Evolutionary conservation across 2,888 invertebrate genomes (phyloP).

Genomic region (Liopterus haemorrhoidalis): DNA sequence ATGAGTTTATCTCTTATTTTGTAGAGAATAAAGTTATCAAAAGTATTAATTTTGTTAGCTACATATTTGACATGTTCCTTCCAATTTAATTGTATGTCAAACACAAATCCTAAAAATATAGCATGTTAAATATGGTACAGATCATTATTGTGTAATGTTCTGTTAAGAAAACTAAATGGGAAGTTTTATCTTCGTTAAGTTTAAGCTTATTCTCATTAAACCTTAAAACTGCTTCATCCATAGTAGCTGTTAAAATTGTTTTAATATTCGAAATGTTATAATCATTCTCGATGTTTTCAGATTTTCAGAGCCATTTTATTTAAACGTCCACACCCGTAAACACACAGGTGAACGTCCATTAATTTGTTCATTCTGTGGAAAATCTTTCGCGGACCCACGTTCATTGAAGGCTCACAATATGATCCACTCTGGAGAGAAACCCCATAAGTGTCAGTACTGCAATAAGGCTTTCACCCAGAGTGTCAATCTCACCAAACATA

Average conservation of each 20-base stretch:
- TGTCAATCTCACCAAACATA: conserved; percentile 38
- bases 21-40: too few species aligned
- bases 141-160: too few species aligned
- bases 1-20: too few species aligned
- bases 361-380: conserved; percentile 36
- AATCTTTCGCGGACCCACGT: conserved; percentile 39
- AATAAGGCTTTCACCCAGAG: conserved; percentile 37
- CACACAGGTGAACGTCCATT: conserved; percentile 40
- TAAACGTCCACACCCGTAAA: conserved; percentile 38
- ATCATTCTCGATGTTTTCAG: conserved; percentile 34
- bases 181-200: too few species aligned
- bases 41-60: too few species aligned
- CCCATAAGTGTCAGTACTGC: conserved; percentile 37
- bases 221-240: too few species aligned
- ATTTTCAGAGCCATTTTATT: conserved; percentile 38
- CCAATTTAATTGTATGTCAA: too few species aligned
- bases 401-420: conserved; percentile 37
- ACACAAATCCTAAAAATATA: too few species aligned
- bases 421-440: conserved; percentile 37
- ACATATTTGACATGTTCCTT: too few species aligned
- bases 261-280: not conserved
- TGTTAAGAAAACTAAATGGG: not conserved
- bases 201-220: too few species aligned
- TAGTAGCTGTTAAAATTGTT: not conserved
- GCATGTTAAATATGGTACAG: too few species aligned